These are phyloP conservation scores for Panulirus ornatus DNA, from an alignment of 1,140 invertebrate genomes.

Conservation along the genomic window DNA sequence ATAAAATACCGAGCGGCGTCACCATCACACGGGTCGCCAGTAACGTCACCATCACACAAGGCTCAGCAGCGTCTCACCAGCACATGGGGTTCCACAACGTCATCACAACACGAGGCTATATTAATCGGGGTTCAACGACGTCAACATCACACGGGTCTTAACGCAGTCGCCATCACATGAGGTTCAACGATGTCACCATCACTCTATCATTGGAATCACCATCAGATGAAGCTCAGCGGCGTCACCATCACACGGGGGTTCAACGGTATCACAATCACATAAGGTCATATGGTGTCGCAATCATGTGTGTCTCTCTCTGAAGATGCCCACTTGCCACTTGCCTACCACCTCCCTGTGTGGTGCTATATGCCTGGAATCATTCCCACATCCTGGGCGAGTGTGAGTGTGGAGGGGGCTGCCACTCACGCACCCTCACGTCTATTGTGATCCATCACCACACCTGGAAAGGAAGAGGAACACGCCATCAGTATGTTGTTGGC, in stretches of 20 bases:
- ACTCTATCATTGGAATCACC: no score
- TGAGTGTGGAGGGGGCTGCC: not conserved
- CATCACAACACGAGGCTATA: slow-evolving; percentile 9
- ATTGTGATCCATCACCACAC: not conserved
- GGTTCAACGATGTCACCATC: no score
- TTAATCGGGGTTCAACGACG: no score
- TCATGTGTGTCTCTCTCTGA: no score
- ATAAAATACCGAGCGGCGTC: not conserved
- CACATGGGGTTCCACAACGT: not conserved
- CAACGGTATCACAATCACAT: no score
- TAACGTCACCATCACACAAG: not conserved
- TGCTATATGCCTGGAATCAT: not conserved
- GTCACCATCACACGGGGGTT: no score
- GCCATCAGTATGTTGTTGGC: not conserved
- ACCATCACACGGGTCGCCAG: not conserved
- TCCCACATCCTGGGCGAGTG: not conserved
- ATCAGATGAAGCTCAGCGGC: no score
- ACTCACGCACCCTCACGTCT: not conserved
- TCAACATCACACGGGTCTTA: no score
- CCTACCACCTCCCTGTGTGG: not conserved
- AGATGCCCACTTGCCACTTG: no score
- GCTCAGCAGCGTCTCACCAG: not conserved
- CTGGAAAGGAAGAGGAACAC: not conserved
- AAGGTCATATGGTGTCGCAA: no score
- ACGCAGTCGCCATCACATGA: no score